Evolutionary conservation across 2,888 invertebrate species (phyloP).

Genomic region (Sicus ferrugineus): DNA sequence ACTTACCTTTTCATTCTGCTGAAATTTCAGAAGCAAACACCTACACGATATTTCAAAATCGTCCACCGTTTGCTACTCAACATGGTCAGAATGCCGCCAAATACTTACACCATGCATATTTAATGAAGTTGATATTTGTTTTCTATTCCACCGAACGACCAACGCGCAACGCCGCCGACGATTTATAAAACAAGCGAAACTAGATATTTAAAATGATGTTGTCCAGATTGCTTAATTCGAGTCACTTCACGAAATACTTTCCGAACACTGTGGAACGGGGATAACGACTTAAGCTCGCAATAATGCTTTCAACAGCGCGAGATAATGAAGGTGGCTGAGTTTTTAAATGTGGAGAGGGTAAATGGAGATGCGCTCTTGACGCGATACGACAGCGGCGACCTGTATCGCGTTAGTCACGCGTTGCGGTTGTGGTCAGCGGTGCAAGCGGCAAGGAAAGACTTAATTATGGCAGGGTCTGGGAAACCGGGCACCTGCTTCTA

Average conservation of each 20-base stretch:
- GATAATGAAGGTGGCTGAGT: neutral
- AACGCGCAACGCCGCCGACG: neutral
- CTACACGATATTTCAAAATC: neutral
- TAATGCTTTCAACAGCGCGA: neutral
- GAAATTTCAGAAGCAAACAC: neutral
- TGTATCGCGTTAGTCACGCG: constrained; percentile 13
- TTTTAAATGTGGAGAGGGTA: neutral
- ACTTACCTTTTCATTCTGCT: neutral
- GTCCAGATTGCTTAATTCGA: constrained; percentile 12
- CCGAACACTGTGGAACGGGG: neutral
- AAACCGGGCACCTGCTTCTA: neutral
- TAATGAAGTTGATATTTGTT: constrained; percentile 9
- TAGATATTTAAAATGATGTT: neutral
- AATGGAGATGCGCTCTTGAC: neutral
- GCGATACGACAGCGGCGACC: no score
- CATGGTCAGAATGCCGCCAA: neutral
- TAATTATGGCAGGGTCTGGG: neutral
- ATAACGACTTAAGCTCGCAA: constrained; percentile 1
- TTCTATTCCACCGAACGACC: neutral
- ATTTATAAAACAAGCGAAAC: neutral
- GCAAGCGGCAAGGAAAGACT: neutral
- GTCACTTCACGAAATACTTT: constrained; percentile 1
- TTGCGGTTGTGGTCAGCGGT: constrained; percentile 5
- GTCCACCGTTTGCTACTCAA: neutral
- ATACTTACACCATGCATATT: constrained; percentile 10